A percentile compares a stretch with the other conserved stretches of the same genome.
phyloP scores from a whole-genome alignment of 2,113 vertebrate species.

The Gyps fulvus region DNA sequence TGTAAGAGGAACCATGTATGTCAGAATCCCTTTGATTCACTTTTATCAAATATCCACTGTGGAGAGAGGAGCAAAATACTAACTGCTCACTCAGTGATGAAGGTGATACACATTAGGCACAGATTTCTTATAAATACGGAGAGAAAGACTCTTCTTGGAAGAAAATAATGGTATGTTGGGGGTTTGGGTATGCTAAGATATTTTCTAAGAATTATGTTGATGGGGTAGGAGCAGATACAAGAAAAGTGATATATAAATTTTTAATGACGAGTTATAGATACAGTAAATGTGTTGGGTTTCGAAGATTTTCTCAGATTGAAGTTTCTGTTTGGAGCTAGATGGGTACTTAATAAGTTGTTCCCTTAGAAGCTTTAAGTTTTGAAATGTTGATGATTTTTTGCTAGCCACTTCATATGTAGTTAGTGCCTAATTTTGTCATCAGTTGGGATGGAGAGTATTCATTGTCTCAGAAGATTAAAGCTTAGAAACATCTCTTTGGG shows the following conservation, averaged over 20 bases:
- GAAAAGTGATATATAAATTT: neutral
- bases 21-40: neutral
- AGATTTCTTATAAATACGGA: neutral
- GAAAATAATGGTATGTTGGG: neutral
- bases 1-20: neutral
- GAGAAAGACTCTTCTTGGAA: neutral
- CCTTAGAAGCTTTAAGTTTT: neutral
- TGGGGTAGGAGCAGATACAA: too few species aligned
- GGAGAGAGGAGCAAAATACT: neutral
- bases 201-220: neutral
- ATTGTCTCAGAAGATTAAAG: neutral
- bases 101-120: neutral
- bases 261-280: neutral
- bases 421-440: neutral
- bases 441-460: neutral
- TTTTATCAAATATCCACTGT: neutral
- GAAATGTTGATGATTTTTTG: neutral
- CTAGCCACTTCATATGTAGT: neutral
- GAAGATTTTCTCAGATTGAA: neutral
- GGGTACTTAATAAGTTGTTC: neutral
- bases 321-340: neutral
- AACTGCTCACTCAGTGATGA: neutral
- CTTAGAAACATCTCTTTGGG: neutral
- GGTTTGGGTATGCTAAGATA: fast-evolving
- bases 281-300: neutral